Percentiles rank a stretch among this genome's conserved stretches.
Evolutionary conservation across 1,140 invertebrate genomes (phyloP).

Genomic region (Euborellia annulipes): DNA sequence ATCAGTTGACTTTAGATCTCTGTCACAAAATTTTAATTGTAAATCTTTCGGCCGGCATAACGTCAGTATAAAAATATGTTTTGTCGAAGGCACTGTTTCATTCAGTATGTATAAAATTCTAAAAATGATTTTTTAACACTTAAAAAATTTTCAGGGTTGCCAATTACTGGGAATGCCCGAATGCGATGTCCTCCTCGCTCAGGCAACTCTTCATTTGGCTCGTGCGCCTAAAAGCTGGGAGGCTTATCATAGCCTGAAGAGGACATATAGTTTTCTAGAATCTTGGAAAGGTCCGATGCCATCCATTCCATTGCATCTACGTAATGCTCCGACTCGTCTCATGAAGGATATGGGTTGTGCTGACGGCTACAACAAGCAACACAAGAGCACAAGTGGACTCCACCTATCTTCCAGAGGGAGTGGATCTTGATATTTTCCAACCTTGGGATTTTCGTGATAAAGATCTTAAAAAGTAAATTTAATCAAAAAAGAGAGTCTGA

Average conservation of each 20-base stretch:
- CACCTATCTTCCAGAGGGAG: conserved; percentile 50
- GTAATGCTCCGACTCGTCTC: conserved; percentile 64
- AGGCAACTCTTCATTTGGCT: conserved; percentile 21
- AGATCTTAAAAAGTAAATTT: too few relatives aligned
- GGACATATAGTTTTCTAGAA: conserved; percentile 40
- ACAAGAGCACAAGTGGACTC: conserved; percentile 36
- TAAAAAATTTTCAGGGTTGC: conserved; percentile 59
- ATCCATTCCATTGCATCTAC: conserved; percentile 52
- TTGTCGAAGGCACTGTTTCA: too few relatives aligned
- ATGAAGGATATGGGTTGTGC: conserved; percentile 53
- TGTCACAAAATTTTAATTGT: too few relatives aligned
- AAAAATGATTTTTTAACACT: too few relatives aligned
- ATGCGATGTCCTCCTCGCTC: conserved; percentile 56
- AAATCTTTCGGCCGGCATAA: too few relatives aligned
- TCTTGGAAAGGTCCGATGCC: conserved; percentile 52
- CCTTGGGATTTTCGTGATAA: neutral
- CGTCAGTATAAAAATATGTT: too few relatives aligned
- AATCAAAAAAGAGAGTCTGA: too few relatives aligned
- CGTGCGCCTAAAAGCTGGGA: conserved; percentile 55
- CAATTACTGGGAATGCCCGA: conserved; percentile 71
- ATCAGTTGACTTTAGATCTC: too few relatives aligned
- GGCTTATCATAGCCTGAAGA: conserved; percentile 46
- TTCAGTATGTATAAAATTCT: too few relatives aligned
- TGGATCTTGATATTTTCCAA: conserved; percentile 44
- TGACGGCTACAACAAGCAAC: conserved; percentile 37